Evolutionary conservation across 2,113 vertebrate species (phyloP), one percentile per base, ranked within the genome.

Genomic region (Oncorhynchus keta): DNA sequence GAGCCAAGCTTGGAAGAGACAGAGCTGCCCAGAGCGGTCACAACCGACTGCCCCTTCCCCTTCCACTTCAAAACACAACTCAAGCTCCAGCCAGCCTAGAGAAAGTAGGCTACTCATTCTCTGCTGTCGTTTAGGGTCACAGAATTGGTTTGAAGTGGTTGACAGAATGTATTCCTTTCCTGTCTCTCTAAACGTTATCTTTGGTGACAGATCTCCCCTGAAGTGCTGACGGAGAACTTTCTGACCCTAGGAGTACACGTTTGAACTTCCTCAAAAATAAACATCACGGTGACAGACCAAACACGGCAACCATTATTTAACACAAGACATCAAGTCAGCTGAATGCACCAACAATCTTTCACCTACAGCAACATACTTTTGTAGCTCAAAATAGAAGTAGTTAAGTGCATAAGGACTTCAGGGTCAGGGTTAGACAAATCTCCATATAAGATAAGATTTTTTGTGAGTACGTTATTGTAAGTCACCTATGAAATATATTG

Each of bases 181-280:
- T 4, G 16, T 55, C 51, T 55, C 51, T 55, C 51, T 55, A 14
- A 55, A 55, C 22, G n/a, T 64, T 64, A 26, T 64, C 61, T 64
- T 26, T 24, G 51, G 51, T 2, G 0, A 11, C 62, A 28, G 35
- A 13, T 49, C 45, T 67, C 20, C 24, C 61, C 26, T 35, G 57
- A 30, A 20, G 24, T 57, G 66, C 68, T 32, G 14, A 69, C 14
- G 51, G 65, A 28, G 24, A 69, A 69, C 45, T 68, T 45, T 69
- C 51, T 78, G 76, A 78, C 64, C 71, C 76, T 64, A 24, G 20
- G 48, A 66, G 64, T 24, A 18, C n/a, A 51, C 49, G 32, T 73
- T 59, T 65, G 57, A 73, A 73, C 30, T 1, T 20, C 22, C 76
- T 26, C 62, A 61, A 49, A 73, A 68, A 77, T 28, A 76, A 76